A percentile compares a stretch with the other conserved stretches of the same genome.
Conservation (phyloP, 1,140 invertebrate genomes). For the Prorops nasuta region DNA sequence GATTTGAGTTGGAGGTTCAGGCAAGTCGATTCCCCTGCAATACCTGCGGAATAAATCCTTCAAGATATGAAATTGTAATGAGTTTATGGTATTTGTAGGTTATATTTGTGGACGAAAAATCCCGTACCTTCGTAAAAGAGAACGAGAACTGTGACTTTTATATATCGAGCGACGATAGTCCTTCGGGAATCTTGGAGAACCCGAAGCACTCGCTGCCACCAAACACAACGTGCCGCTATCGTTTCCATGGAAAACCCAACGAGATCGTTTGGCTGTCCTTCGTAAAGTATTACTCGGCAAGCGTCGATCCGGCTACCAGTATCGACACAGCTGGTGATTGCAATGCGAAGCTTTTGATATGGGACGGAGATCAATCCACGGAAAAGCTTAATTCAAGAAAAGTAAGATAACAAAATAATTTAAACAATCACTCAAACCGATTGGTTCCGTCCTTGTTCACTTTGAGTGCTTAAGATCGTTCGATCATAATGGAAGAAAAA, state of each 20-base stretch:
- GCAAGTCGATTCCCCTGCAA: constrained; percentile 46
- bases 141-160: constrained; percentile 74
- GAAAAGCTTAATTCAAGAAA: constrained; percentile 34
- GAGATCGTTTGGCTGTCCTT: constrained; percentile 84
- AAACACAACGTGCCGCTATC: constrained; percentile 77
- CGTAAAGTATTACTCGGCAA: constrained; percentile 75
- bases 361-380: constrained; percentile 66
- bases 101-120: constrained; percentile 71
- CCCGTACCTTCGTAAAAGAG: constrained; percentile 70
- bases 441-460: too few species aligned
- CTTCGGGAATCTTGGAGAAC: constrained; percentile 70
- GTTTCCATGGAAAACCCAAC: constrained; percentile 66
- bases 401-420: too few species aligned
- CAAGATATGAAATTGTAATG: too few species aligned
- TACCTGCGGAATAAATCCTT: too few species aligned
- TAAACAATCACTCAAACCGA: too few species aligned
- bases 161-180: constrained; percentile 71
- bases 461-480: too few species aligned
- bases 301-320: constrained; percentile 62
- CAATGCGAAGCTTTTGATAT: constrained; percentile 71
- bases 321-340: constrained; percentile 68
- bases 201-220: constrained; percentile 80
- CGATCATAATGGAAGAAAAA: too few species aligned
- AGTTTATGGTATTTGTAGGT: too few species aligned
- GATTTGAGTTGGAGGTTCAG: constrained; percentile 79